These are phyloP conservation scores for Nothobranchius kuhntae DNA, from an alignment of 2,113 vertebrate species.

Conservation along the genomic window DNA sequence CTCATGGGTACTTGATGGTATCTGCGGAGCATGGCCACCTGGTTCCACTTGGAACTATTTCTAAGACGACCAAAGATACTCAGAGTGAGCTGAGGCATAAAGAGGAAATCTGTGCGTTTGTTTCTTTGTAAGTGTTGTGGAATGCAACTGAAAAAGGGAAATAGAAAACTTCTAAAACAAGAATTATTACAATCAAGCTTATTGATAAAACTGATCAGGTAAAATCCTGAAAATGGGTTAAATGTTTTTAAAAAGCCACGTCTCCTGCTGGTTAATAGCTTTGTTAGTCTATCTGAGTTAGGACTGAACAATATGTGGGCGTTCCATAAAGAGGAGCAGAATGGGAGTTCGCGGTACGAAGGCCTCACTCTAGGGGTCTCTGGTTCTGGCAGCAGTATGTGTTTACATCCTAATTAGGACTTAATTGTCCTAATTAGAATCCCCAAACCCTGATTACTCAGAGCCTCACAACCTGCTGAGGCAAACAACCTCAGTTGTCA, in stretches of 20 bases:
- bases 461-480: conserved; percentile 57
- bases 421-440: conserved; percentile 78
- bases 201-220: too few species aligned
- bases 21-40: too few species aligned
- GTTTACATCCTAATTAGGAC: conserved; percentile 80
- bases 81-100: not conserved
- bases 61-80: not conserved
- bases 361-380: conserved; percentile 66
- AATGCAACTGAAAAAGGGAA: not conserved
- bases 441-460: conserved; percentile 69
- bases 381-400: conserved; percentile 71
- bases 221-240: not conserved
- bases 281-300: conserved; percentile 19
- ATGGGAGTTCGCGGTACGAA: conserved; percentile 53
- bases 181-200: too few species aligned
- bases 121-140: not conserved
- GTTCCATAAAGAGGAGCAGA: conserved; percentile 46
- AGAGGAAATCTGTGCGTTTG: not conserved
- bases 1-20: too few species aligned
- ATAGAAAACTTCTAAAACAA: not conserved
- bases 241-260: not conserved
- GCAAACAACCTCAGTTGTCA: conserved; percentile 51
- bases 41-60: too few species aligned
- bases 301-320: conserved; percentile 21
- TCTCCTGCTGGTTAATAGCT: not conserved